Evolutionary conservation across 2,113 vertebrate genomes (phyloP), one percentile per base, ranked within the genome.

Genomic region (Melanerpes formicivorus): DNA sequence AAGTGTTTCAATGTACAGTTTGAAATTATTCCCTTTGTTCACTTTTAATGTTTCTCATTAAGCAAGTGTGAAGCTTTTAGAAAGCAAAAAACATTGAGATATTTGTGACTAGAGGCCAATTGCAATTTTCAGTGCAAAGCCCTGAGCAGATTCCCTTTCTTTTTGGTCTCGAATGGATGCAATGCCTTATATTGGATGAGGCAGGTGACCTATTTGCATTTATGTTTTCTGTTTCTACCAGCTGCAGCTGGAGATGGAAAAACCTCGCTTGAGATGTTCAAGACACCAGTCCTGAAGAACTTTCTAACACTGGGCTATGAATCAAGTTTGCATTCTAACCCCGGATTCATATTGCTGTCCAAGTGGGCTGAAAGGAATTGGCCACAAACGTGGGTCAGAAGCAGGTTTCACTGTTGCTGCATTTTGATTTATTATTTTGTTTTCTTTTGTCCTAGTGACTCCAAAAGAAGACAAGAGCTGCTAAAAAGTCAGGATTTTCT

Each of bases 401-500:
- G 72, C n/a, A 89, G 55, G 86, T 95, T 87, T 89, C 4, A 3
- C 59, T 84, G 78, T 79, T 93, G 65, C 59, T 93, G 78, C 19
- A 5, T 56, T 89, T 27, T 87, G 58, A 65, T 93, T 70, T 84
- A 63, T 65, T 60, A n/a, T 87, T 82, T 55, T 93, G 66, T 92
- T 70, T 90, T 95, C 54, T 88, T 90, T 94, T 93, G 32, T 77
- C 81, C 76, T 84, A 83, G 79, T 54, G 87, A 30, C 82, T 95
- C 50, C 40, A 80, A 91, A 92, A 64, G 87, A 85, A 92, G 55
- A 84, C 29, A 90, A 93, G 88, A 27, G 66, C 88, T 84, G 83
- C 88, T 94, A 94, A 96, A 95, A 91, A 94, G 75, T 90, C 88
- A 55, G 70, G 86, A 26, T 92, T 96, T 96, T 93, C 88, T 90